Evolutionary conservation across 2,888 invertebrate species (phyloP).

Genomic region (Drosophila fungiperda): DNA sequence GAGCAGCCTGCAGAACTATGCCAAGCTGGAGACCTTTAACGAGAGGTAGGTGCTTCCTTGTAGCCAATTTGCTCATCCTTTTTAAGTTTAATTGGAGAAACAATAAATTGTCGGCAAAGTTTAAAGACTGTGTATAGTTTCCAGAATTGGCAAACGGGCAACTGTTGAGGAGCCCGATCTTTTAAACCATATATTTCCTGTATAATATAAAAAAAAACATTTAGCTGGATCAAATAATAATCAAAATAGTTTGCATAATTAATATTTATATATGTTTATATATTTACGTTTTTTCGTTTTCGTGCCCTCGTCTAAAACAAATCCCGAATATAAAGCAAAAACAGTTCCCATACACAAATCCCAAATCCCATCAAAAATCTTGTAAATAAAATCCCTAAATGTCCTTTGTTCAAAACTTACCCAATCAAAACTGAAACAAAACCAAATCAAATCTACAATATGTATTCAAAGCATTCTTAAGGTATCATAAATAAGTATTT

Average conservation of each 20-base stretch:
- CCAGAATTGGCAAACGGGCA: conserved; percentile 61
- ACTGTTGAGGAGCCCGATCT: conserved; percentile 28
- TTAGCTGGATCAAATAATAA: conserved; percentile 73
- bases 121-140: conserved; percentile 57
- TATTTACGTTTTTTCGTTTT: conserved; percentile 81
- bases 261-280: conserved; percentile 78
- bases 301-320: conserved; percentile 84
- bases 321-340: conserved; percentile 65
- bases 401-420: conserved; percentile 80
- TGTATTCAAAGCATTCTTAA: conserved; percentile 34
- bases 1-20: conserved; percentile 98
- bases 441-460: conserved; percentile 43
- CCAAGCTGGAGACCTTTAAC: conserved; percentile 97
- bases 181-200: conserved; percentile 45
- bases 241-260: conserved; percentile 82
- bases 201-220: conserved; percentile 58
- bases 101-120: conserved; percentile 25
- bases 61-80: conserved; percentile 56
- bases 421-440: conserved; percentile 42
- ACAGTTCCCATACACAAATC: conserved; percentile 58
- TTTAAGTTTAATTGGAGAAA: conserved; percentile 34
- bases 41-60: conserved; percentile 92
- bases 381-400: conserved; percentile 74
- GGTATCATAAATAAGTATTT: conserved; percentile 29
- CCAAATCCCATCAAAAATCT: conserved; percentile 63